A percentile compares a stretch with the other conserved stretches of the same genome.
phyloP scores from a whole-genome alignment of 2,797 vertebrate species.

The Danio choprae region DNA sequence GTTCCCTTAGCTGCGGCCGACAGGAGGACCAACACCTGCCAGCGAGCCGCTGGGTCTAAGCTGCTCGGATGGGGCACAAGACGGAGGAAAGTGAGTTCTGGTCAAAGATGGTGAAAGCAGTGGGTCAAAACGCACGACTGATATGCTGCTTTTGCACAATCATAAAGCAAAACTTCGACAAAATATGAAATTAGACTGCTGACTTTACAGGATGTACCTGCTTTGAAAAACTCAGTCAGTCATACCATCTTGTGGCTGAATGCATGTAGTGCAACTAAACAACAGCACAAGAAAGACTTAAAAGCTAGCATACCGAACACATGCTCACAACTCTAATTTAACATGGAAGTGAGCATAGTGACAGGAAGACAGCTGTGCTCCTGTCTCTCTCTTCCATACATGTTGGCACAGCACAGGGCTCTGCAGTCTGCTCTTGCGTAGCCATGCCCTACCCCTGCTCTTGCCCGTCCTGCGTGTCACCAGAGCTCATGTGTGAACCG shows the following conservation, averaged over 20 bases:
- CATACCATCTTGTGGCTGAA: conserved; percentile 52
- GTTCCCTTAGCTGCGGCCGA: conserved; percentile 60
- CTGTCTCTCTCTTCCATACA: conserved; percentile 20
- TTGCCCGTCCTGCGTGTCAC: conserved; percentile 51
- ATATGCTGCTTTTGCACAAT: conserved; percentile 4
- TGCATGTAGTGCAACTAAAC: conserved; percentile 14
- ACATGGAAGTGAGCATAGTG: background rate
- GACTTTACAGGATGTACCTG: background rate
- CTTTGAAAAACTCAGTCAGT: background rate
- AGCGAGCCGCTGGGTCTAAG: conserved; percentile 62
- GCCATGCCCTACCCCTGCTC: conserved; percentile 36
- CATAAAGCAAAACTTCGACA: conserved; percentile 12
- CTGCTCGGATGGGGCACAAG: conserved; percentile 22
- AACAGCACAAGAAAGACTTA: background rate
- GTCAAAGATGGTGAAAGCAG: conserved; percentile 21
- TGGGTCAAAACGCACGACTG: background rate
- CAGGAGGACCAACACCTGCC: conserved; percentile 68
- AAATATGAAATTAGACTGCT: background rate
- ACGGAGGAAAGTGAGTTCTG: conserved; percentile 23
- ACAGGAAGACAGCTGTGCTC: conserved; percentile 35
- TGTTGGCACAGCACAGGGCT: conserved; percentile 28
- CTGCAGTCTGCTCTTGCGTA: conserved; percentile 25
- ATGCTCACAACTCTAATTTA: background rate
- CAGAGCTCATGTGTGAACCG: conserved; percentile 40
- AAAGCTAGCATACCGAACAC: background rate